Conservation (phyloP, 2,888 invertebrate genomes). For the Yponomeuta plumbellus region DNA sequence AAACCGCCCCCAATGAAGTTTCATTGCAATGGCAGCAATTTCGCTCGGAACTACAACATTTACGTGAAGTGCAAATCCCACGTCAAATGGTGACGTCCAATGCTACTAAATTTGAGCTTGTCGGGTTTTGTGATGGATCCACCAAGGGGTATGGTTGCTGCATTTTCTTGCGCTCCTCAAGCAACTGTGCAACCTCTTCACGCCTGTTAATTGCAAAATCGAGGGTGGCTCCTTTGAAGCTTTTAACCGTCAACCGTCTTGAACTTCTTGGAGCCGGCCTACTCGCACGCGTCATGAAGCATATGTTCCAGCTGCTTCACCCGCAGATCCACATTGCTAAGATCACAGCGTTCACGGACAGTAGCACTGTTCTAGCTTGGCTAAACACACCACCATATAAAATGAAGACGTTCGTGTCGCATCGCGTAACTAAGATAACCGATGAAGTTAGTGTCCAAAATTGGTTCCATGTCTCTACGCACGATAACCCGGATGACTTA, state of each 20-base stretch:
- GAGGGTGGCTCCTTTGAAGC: constrained; percentile 7
- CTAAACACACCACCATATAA: constrained; percentile 1
- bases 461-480: constrained; percentile 8
- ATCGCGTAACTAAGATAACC: constrained; percentile 7
- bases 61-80: neutral
- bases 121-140: neutral
- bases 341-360: neutral
- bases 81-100: constrained; percentile 1
- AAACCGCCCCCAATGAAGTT: constrained; percentile 4
- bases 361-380: constrained; percentile 6
- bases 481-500: constrained; percentile 8
- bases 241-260: neutral
- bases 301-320: no score
- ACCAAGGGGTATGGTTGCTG: no score
- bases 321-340: neutral
- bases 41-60: neutral
- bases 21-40: constrained; percentile 1
- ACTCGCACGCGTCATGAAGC: neutral
- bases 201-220: constrained; percentile 9
- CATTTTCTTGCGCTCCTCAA: no score
- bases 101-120: neutral
- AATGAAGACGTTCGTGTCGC: constrained; percentile 7
- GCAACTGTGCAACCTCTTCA: no score
- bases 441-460: neutral
- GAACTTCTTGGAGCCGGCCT: neutral